These are phyloP conservation scores for Phocoena phocoena DNA, from an alignment of 2,113 vertebrate species.

Conservation along the genomic window DNA sequence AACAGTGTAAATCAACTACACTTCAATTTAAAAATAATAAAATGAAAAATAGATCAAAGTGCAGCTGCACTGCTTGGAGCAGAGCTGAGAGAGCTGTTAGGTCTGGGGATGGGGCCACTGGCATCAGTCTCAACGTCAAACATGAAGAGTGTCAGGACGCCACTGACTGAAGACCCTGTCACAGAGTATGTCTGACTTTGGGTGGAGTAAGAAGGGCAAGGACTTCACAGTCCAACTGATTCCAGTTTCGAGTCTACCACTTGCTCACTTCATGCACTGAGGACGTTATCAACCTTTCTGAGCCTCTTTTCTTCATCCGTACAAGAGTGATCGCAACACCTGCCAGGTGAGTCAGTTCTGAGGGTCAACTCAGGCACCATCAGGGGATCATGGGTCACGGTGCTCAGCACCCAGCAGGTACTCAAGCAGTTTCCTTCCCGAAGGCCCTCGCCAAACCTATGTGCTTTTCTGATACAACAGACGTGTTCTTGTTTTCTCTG, in stretches of 20 bases:
- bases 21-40: background rate
- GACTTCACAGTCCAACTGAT: background rate
- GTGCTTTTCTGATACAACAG: background rate
- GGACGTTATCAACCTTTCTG: background rate
- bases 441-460: background rate
- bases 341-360: background rate
- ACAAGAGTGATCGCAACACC: background rate
- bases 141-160: background rate
- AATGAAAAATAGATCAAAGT: background rate
- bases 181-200: background rate
- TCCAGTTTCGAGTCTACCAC: background rate
- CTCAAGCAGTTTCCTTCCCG: background rate
- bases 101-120: fast-evolving
- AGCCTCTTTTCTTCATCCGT: background rate
- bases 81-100: background rate
- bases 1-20: background rate
- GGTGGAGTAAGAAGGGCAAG: background rate
- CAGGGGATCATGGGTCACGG: background rate
- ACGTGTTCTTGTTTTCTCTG: constrained; percentile 9
- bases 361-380: background rate
- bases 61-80: background rate
- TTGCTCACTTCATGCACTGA: fast-evolving
- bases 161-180: background rate
- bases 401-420: background rate
- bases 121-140: background rate